Base-by-base conservation (phyloP, 2,113 vertebrate species). In the Oryzias melastigma region DNA sequence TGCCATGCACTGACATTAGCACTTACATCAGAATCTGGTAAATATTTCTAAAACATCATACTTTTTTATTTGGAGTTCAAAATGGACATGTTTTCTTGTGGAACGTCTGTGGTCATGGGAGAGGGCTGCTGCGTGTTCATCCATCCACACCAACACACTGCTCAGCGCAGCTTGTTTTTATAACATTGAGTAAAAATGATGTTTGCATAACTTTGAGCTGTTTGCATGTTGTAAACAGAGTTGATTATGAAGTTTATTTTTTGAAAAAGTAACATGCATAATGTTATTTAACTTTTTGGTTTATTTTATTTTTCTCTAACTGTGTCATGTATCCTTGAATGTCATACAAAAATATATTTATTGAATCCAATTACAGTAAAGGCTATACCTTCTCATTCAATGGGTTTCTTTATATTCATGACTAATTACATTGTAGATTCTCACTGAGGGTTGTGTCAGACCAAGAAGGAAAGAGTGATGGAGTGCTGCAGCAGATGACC, bases 11-110 rank as follows among this genome's bases (percentile, higher is more conserved):
- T 49, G 12, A 51, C 24, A 46, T 42, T 27, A 46, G 1, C 50
- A 65, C 17, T 65, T 44, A 58, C 5, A 59, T 61, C 20, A 52
- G 18, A 60, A 71, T 60, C 47, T 45, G 42, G 1, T 41, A 44
- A 41, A 68, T 61, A 18, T 29, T n/a, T 4, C 17, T n/a, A 5
- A 24, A 44, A 46, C 22, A 58, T 7, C 3, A 14, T 14, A 16
- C 25, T 40, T 57, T 43, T 57, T 17, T 13, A 44, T 43, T 44
- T 14, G 19, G 4, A 22, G 24, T 15, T 43, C 1, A 44, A n/a
- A 14, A 1, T 7, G 3, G 2, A 17, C n/a, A 10, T 18, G 19
- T 16, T n/a, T n/a, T 5, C 10, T 4, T 15, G 17, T 10, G 3
- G 7, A 44, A 17, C 13, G 5, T 46, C 6, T 58, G 22, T 2